phyloP scores from a whole-genome alignment of 2,797 vertebrate genomes.

The Sciaenops ocellatus region DNA sequence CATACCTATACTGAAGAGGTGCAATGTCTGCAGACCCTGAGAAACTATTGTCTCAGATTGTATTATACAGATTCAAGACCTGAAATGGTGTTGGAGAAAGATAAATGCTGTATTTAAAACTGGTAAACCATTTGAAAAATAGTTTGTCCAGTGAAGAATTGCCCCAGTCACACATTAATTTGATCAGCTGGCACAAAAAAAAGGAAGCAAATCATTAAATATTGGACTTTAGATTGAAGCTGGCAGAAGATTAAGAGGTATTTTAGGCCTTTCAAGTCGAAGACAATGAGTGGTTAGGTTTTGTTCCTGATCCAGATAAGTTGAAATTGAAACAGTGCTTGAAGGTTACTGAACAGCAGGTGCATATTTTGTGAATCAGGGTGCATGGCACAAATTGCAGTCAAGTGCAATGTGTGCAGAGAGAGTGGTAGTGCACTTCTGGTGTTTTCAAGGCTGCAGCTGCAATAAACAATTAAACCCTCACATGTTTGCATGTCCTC shows the following conservation, averaged over 20 bases:
- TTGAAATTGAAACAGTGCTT: slow-evolving; percentile 27
- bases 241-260: slow-evolving; percentile 40
- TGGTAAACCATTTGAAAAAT: slow-evolving; percentile 29
- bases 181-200: slow-evolving; percentile 36
- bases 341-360: slow-evolving; percentile 47
- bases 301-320: slow-evolving; percentile 49
- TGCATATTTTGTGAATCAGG: slow-evolving; percentile 33
- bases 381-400: slow-evolving; percentile 34
- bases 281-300: slow-evolving; percentile 38
- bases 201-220: slow-evolving; percentile 39
- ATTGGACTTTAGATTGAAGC: slow-evolving; percentile 38
- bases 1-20: slow-evolving; percentile 28
- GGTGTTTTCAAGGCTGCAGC: slow-evolving; percentile 29
- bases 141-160: slow-evolving; percentile 43
- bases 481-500: slow-evolving; percentile 29
- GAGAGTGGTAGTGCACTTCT: slow-evolving; percentile 35
- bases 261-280: slow-evolving; percentile 35
- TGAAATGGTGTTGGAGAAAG: slow-evolving; percentile 26
- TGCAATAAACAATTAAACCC: slow-evolving; percentile 31
- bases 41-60: slow-evolving; percentile 52
- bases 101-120: slow-evolving; percentile 30
- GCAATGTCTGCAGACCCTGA: slow-evolving; percentile 42
- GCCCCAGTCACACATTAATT: slow-evolving; percentile 35
- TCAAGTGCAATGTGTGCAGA: slow-evolving; percentile 29
- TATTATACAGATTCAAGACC: slow-evolving; percentile 19